Evolutionary conservation across 2,113 vertebrate genomes (phyloP), one percentile per base, ranked within the genome.

Genomic region (Mastomys natalensis): DNA sequence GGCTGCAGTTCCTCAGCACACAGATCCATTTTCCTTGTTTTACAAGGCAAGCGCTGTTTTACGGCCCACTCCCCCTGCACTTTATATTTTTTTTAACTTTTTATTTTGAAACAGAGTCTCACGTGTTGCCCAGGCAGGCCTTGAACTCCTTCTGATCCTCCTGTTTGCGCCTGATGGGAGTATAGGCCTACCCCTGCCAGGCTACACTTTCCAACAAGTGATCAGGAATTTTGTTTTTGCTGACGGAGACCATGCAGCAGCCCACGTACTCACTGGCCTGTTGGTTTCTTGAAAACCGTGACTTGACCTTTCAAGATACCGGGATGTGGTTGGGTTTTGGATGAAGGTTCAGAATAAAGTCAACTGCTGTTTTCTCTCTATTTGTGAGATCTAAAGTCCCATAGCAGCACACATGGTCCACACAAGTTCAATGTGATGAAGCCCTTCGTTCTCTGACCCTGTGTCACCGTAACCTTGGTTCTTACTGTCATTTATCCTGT

Each of bases 301-400:
- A 73, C n/a, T 73, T 68, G 11, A 84, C 43, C 9, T 55, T 84
- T 21, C 12, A 95, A 60, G 19, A 73, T 34, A 22, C 87, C 64
- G 48, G 21, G 31, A 78, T 55, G 40, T 19, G 3, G 16, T n/a
- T 93, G 26, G 40, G 43, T 55, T 96, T 95, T 24, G 24, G 48
- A 76, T 34, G 29, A 86, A 87, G 22, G 2, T 88, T 89, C 62
- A 94, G 70, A 66, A 68, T 62, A 66, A 91, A 74, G 92, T 70
- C 64, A 74, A 43, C 5, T 73, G 8, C 40, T 84, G 80, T n/a
- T 9, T 81, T 94, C 80, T 40, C 24, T 26, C 31, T 90, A 62
- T 73, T 86, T 81, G 29, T 53, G 21, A 70, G 81, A 62, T 55
- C 74, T 19, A 5, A 76, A 86, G 73, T 81, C 13, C 58, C 31